Percentiles rank a stretch among this genome's conserved stretches.
Evolutionary conservation across 2,113 vertebrate genomes (phyloP).

Genomic region (Riparia riparia): DNA sequence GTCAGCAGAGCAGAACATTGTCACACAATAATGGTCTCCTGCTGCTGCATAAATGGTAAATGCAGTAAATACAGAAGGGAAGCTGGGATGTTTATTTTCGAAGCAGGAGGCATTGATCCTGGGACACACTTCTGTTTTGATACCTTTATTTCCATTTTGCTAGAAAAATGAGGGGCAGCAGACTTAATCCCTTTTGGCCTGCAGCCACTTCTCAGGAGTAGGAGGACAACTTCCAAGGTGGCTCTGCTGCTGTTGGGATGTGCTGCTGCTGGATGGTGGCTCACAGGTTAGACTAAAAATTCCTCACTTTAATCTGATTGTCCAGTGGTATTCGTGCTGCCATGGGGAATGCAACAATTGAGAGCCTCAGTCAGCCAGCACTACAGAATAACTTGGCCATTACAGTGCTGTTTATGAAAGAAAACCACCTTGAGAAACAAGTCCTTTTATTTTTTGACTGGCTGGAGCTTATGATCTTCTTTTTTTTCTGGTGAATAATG

Average conservation of each 20-base stretch:
- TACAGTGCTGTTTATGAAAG: neutral
- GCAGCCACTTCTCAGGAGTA: neutral
- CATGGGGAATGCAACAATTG: neutral
- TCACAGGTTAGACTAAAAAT: neutral
- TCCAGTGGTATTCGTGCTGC: neutral
- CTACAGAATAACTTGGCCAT: neutral
- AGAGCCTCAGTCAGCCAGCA: neutral
- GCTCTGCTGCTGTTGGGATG: neutral
- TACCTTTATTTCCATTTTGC: constrained; percentile 17
- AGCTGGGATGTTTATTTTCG: constrained; percentile 5
- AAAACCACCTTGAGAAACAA: neutral
- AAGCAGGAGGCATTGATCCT: constrained; percentile 17
- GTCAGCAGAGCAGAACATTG: constrained; percentile 61
- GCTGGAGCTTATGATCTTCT: neutral
- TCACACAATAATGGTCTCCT: constrained; percentile 59
- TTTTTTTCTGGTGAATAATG: constrained; percentile 4
- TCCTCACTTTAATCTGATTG: constrained; percentile 9
- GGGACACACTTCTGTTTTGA: constrained; percentile 7
- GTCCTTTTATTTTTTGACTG: neutral
- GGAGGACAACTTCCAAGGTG: neutral
- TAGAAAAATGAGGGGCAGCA: neutral
- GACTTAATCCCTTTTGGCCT: neutral
- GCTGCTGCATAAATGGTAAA: constrained; percentile 51
- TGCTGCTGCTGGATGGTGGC: neutral
- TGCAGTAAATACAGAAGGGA: constrained; percentile 50